A percentile compares a stretch with the other conserved stretches of the same genome.
These are phyloP conservation scores for Sciurus niger DNA, from an alignment of 2,113 vertebrate species.

Conservation along the genomic window DNA sequence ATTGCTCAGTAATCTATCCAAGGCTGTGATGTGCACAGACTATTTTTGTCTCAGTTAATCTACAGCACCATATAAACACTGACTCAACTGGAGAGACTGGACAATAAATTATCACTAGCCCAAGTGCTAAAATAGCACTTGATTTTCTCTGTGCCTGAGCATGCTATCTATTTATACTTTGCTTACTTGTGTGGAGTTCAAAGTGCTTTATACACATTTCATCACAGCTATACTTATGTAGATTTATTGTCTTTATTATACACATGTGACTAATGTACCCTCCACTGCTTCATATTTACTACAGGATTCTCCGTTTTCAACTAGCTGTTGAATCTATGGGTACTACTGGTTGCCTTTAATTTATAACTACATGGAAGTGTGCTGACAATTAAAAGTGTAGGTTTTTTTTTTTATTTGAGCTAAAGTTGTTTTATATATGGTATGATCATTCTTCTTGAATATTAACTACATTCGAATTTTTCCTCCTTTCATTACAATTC, in stretches of 20 bases:
- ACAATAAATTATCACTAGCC: slow-evolving; percentile 79
- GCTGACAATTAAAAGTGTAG: background rate
- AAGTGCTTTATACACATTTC: slow-evolving; percentile 74
- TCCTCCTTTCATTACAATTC: slow-evolving; percentile 81
- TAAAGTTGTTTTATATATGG: slow-evolving; percentile 70
- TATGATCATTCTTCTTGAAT: slow-evolving; percentile 69
- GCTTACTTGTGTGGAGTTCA: slow-evolving; percentile 75
- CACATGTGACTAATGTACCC: slow-evolving; percentile 42
- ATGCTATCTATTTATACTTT: slow-evolving; percentile 81
- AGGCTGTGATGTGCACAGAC: slow-evolving; percentile 64
- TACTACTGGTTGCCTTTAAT: background rate
- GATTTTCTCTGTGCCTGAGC: slow-evolving; percentile 76
- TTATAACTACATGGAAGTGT: slow-evolving; percentile 48
- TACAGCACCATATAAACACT: slow-evolving; percentile 70
- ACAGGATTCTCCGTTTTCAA: slow-evolving; percentile 19
- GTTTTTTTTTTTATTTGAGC: slow-evolving; percentile 13
- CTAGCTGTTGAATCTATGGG: background rate
- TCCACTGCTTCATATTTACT: background rate
- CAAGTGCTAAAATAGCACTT: slow-evolving; percentile 80
- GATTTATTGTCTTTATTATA: slow-evolving; percentile 70
- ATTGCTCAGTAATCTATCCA: slow-evolving; percentile 65
- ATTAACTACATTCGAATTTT: slow-evolving; percentile 74
- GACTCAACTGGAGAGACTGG: slow-evolving; percentile 71
- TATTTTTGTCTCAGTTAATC: slow-evolving; percentile 79
- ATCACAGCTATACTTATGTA: slow-evolving; percentile 45